phyloP scores from a whole-genome alignment of 2,113 vertebrate genomes.

The Cygnus atratus region DNA sequence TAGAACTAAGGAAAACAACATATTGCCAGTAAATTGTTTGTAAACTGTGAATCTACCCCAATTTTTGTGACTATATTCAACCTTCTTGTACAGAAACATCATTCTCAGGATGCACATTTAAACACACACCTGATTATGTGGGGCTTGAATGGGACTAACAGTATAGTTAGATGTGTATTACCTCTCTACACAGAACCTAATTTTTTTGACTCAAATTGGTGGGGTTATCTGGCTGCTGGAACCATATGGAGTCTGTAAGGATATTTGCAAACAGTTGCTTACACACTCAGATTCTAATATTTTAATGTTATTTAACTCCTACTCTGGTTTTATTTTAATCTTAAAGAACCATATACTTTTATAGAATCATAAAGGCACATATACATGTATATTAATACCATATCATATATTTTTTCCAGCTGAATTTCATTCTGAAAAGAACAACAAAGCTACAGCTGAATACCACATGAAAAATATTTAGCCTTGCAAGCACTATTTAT shows the following conservation, averaged over 20 bases:
- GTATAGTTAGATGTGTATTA: neutral
- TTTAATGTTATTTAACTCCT: neutral
- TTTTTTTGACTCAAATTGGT: neutral
- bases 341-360: neutral
- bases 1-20: neutral
- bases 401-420: neutral
- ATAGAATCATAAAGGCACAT: neutral
- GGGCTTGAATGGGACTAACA: neutral
- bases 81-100: neutral
- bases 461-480: constrained; percentile 55
- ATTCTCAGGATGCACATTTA: neutral
- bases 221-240: neutral
- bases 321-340: constrained; percentile 12
- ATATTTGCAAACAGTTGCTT: neutral
- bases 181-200: neutral
- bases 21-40: neutral
- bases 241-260: neutral
- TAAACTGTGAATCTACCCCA: neutral
- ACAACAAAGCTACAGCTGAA: constrained; percentile 34
- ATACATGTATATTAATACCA: neutral
- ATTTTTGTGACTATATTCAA: neutral
- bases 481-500: constrained; percentile 54
- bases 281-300: neutral
- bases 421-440: constrained; percentile 8
- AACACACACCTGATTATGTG: rapidly evolving